These are phyloP conservation scores for Choloepus hoffmanni DNA, from an alignment of 2,113 vertebrate genomes.

Conservation along the genomic window DNA sequence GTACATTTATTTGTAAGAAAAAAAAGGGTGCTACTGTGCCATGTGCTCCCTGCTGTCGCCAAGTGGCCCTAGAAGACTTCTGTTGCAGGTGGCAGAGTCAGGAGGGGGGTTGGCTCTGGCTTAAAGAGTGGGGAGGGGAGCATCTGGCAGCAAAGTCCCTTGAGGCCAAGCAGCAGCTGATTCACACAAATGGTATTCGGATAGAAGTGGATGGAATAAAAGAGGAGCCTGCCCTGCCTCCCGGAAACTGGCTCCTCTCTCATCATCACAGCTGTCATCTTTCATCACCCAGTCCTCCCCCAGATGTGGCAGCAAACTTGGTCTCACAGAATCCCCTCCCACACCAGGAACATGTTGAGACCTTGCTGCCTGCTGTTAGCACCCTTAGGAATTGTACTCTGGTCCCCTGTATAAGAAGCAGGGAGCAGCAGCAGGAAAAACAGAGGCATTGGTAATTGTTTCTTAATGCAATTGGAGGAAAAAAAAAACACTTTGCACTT, in stretches of 20 bases:
- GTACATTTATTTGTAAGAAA: not conserved
- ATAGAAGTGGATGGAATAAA: conserved; percentile 13
- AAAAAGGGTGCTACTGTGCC: not conserved
- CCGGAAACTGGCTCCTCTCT: conserved; percentile 69
- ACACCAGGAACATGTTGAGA: conserved; percentile 56
- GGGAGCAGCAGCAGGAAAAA: not conserved
- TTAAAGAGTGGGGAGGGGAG: conserved; percentile 33
- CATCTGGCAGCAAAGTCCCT: conserved; percentile 60
- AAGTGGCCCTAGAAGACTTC: not conserved
- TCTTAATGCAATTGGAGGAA: not conserved
- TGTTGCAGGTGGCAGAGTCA: conserved; percentile 44
- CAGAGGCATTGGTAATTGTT: not conserved
- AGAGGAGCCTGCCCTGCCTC: conserved; percentile 59
- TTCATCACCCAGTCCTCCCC: conserved; percentile 75
- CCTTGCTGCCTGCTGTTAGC: not conserved
- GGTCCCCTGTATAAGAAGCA: not conserved
- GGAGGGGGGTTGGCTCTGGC: not conserved
- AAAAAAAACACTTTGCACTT: not conserved
- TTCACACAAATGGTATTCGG: conserved; percentile 74
- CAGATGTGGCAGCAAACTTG: conserved; percentile 75
- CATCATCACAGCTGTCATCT: conserved; percentile 76
- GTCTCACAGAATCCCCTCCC: conserved; percentile 57
- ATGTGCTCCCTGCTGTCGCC: not conserved
- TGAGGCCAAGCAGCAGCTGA: conserved; percentile 74
- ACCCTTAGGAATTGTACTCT: not conserved